Conservation (phyloP, 2,113 vertebrate genomes). For the Nannospalax galili region DNA sequence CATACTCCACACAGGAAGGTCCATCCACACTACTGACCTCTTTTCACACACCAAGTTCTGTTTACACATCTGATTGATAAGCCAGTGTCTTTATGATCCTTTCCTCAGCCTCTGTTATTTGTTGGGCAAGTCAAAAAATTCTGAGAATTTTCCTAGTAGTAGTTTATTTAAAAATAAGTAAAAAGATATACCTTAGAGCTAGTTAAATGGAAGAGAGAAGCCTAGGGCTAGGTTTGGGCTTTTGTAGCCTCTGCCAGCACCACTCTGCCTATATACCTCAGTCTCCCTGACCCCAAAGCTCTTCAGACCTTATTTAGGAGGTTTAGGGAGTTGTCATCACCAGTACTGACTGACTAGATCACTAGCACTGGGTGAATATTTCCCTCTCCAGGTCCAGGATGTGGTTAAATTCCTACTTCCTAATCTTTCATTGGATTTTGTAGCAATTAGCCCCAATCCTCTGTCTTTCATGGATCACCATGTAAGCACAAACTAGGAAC, state of each 20-base stretch:
- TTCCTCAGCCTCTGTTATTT: neutral
- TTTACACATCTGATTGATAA: neutral
- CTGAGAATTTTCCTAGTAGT: neutral
- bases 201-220: neutral
- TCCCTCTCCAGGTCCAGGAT: neutral
- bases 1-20: too few species aligned
- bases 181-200: neutral
- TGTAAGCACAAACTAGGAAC: neutral
- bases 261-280: too few species aligned
- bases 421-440: neutral
- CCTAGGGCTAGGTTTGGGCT: too few species aligned
- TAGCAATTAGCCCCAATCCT: neutral
- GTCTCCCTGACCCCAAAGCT: too few species aligned
- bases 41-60: neutral
- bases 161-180: neutral
- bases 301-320: neutral
- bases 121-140: neutral
- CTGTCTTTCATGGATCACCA: neutral
- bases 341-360: neutral
- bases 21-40: too few species aligned
- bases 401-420: too few species aligned
- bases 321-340: neutral
- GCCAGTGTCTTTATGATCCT: too few species aligned
- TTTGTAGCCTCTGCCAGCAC: fast-evolving
- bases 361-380: neutral